A percentile compares a stretch with the other conserved stretches of the same genome.
Evolutionary conservation across 2,113 vertebrate genomes (phyloP).

Genomic region (Benitochromis conjunctus): DNA sequence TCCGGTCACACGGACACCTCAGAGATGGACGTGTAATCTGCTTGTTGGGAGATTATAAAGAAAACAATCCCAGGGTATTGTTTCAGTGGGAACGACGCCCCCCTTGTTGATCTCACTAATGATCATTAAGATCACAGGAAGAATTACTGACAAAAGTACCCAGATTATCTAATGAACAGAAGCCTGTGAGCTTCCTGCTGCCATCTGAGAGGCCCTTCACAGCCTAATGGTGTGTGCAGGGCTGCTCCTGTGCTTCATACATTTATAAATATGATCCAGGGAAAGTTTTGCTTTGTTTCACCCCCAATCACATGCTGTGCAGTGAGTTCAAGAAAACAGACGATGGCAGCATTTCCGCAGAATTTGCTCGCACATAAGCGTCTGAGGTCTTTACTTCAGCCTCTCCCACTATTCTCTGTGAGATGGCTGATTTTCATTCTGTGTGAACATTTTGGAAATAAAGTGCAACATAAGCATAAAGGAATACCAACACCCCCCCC

Average conservation of each 20-base stretch:
- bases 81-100: neutral
- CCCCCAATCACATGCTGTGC: neutral
- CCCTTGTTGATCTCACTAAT: neutral
- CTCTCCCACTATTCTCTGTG: neutral
- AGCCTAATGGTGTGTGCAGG: neutral
- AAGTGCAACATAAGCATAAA: neutral
- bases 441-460: neutral
- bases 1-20: slow-evolving; percentile 6
- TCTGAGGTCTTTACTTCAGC: slow-evolving; percentile 36
- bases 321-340: neutral
- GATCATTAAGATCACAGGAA: slow-evolving; percentile 31
- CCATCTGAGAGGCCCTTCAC: slow-evolving; percentile 1
- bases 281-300: neutral
- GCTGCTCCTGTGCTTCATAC: neutral
- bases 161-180: slow-evolving; percentile 53
- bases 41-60: slow-evolving; percentile 51
- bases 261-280: neutral
- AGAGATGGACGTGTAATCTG: slow-evolving; percentile 42
- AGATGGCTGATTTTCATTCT: slow-evolving; percentile 42
- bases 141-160: slow-evolving; percentile 45
- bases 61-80: slow-evolving; percentile 34
- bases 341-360: slow-evolving; percentile 55
- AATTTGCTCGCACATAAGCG: neutral
- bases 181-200: neutral
- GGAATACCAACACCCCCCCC: no score